phyloP scores from a whole-genome alignment of 1,140 invertebrate genomes.

The Elysia chlorotica region DNA sequence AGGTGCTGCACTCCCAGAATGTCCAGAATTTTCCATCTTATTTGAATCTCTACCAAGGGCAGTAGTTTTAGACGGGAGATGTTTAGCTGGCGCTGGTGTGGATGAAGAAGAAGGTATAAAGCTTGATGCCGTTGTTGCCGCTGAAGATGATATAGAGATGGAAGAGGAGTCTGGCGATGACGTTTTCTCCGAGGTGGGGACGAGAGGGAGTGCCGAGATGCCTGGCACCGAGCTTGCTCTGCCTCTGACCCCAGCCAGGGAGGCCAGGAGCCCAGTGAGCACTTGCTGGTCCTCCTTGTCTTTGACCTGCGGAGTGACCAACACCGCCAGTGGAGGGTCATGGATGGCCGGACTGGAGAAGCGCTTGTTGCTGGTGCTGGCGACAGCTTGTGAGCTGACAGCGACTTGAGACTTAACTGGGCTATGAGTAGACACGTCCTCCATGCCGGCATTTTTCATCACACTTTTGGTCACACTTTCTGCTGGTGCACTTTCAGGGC shows the following conservation, averaged over 20 bases:
- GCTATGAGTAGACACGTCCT: background rate
- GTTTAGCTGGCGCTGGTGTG: no score
- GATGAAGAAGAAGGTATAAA: no score
- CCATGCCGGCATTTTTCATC: no score
- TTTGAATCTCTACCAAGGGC: no score
- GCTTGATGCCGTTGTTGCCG: no score
- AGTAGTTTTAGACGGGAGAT: no score
- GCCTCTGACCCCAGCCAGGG: constrained; percentile 16
- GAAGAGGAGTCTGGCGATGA: no score
- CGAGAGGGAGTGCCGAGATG: no score
- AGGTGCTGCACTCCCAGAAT: no score
- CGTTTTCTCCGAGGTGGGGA: background rate
- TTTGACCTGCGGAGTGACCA: background rate
- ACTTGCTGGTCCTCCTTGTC: constrained; percentile 1
- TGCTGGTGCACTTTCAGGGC: background rate
- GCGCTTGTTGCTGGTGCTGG: background rate
- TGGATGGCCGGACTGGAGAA: background rate
- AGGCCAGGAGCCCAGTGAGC: constrained; percentile 21
- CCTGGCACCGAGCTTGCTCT: background rate
- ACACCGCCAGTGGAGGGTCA: background rate
- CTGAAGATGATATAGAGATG: no score
- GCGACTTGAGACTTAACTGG: background rate
- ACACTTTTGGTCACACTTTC: background rate
- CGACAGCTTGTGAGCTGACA: background rate
- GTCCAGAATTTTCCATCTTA: no score